Evolutionary conservation across 1,140 invertebrate species (phyloP).

Genomic region (Lordiphosa stackelbergi): DNA sequence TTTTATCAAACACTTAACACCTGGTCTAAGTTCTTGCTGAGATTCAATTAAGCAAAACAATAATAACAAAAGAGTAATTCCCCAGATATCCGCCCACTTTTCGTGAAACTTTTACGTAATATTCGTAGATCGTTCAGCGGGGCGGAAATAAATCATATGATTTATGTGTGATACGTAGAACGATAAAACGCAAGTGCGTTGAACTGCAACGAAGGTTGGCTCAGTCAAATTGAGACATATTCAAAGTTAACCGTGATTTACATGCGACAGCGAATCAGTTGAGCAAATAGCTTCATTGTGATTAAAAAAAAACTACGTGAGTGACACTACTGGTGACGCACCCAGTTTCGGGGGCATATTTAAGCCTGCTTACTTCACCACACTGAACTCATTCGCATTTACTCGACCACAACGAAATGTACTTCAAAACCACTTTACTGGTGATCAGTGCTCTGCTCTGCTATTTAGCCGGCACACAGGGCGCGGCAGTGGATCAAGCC

Average conservation of each 20-base stretch:
- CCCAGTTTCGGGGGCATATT: constrained; percentile 31
- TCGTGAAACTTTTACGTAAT: constrained; percentile 30
- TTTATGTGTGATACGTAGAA: constrained; percentile 23
- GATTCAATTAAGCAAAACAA: too few relatives aligned
- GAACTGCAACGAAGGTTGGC: constrained; percentile 56
- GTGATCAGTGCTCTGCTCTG: constrained; percentile 23
- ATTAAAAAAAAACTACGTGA: constrained; percentile 28
- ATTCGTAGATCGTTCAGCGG: constrained; percentile 10
- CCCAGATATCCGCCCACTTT: background rate
- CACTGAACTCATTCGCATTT: constrained; percentile 35
- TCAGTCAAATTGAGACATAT: constrained; percentile 15
- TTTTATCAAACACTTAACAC: too few relatives aligned
- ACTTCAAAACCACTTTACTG: constrained; percentile 31
- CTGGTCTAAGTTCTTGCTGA: too few relatives aligned
- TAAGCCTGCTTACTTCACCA: constrained; percentile 34
- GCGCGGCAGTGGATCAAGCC: constrained; percentile 38
- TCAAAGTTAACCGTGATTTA: constrained; percentile 47
- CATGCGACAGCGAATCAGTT: constrained; percentile 52
- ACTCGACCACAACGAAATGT: constrained; percentile 45
- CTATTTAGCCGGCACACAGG: background rate
- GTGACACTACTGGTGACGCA: constrained; percentile 15
- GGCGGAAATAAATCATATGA: constrained; percentile 47
- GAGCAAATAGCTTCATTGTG: constrained; percentile 37
- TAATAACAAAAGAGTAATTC: background rate
- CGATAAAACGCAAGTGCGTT: constrained; percentile 36